Evolutionary conservation across 2,113 vertebrate genomes (phyloP), one percentile per base, ranked within the genome.

Genomic region (Martes martes): DNA sequence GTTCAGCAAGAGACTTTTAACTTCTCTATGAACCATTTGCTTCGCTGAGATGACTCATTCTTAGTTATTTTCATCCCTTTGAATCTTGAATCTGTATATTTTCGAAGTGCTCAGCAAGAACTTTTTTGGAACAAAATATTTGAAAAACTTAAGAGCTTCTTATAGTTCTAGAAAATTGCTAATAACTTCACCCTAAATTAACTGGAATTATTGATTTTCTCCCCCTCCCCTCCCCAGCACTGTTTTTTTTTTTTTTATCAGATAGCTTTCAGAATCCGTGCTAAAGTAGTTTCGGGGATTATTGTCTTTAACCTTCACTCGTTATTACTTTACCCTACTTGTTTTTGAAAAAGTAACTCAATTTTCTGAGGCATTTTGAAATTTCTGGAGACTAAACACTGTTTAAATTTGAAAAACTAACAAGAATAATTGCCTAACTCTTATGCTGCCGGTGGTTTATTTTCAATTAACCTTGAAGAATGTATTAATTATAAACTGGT

Each of bases 61-160:
- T 94, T 47, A 65, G 89, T 97, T 97, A 97, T 98, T 98, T 97
- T 96, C 84, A 98, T 98, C 83, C 80, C 52, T 97, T 98, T 97
- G 89, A 97, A 92, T 96, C 84, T 97, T 85, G 47, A 16, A 86
- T 97, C 33, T 97, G 14, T 95, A 26, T 86, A 92, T 96, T 96
- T 97, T 96, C 71, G 67, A 90, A 82, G 52, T 95, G 92, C 52
- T 96, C 95, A 95, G 83, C 92, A 85, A 97, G 92, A 92, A 91
- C 82, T 95, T 97, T 97, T 95, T 96, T 86, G 92, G 94, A 96
- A 92, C n/a, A 91, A 94, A 97, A 94, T 94, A 96, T 82, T 93
- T 91, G 87, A 90, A 96, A 97, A 92, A 81, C 71, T 97, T 89
- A 92, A 82, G 82, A 89, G 83, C 65, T 94, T 96, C 15, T 85